These are phyloP conservation scores for Tubulanus polymorphus DNA, from an alignment of 2,888 invertebrate species.

Conservation along the genomic window DNA sequence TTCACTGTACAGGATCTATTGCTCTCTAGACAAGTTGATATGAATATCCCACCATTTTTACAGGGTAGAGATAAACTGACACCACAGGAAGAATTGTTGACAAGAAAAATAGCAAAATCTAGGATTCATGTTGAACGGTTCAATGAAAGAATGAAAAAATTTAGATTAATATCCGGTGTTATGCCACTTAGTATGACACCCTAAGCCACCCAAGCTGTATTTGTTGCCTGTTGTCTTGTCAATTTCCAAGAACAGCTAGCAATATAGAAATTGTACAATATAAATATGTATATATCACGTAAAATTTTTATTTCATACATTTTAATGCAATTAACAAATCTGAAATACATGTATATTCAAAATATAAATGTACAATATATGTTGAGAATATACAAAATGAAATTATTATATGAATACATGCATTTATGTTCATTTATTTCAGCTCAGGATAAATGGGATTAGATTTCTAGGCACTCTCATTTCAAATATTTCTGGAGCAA, in stretches of 20 bases:
- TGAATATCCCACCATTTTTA: conserved; percentile 10
- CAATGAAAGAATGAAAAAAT: conserved; percentile 13
- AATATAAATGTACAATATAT: background rate
- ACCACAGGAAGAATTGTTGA: conserved; percentile 9
- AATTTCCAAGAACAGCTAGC: background rate
- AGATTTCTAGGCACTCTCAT: background rate
- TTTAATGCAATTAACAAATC: background rate
- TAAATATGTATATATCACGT: background rate
- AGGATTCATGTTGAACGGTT: conserved; percentile 11
- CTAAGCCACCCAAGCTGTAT: background rate
- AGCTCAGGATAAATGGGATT: background rate
- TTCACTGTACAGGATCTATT: conserved; percentile 12
- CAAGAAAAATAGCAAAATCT: conserved; percentile 12
- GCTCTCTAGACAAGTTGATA: background rate
- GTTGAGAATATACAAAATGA: background rate
- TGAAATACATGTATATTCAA: background rate
- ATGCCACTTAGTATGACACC: background rate
- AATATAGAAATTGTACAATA: background rate
- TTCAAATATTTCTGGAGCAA: conserved; percentile 4
- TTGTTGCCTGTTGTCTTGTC: conserved; percentile 1
- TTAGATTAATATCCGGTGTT: background rate
- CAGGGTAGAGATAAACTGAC: conserved; percentile 6
- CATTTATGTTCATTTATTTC: background rate
- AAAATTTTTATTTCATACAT: background rate
- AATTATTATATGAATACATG: background rate